A percentile compares a stretch with the other conserved stretches of the same genome.
Conservation (phyloP, 2,797 vertebrate genomes). For the Apogon hyalosoma region DNA sequence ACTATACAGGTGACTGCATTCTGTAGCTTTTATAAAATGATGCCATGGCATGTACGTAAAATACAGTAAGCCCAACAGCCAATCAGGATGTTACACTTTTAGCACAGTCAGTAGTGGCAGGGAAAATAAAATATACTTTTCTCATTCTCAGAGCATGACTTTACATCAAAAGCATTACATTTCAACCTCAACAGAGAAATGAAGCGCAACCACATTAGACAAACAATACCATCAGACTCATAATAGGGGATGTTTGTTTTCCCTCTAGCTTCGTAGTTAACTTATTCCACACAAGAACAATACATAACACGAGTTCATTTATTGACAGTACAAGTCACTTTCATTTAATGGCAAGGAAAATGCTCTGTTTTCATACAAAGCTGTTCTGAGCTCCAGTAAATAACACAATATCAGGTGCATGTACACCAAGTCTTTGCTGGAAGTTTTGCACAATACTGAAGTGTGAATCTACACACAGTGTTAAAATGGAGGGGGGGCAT, state of each 20-base stretch:
- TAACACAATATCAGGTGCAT: slow-evolving; percentile 39
- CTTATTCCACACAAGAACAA: slow-evolving; percentile 22
- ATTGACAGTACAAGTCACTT: slow-evolving; percentile 23
- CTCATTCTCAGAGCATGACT: slow-evolving; percentile 50
- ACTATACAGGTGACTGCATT: slow-evolving; percentile 31
- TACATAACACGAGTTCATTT: slow-evolving; percentile 23
- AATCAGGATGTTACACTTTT: slow-evolving; percentile 66
- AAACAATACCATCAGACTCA: slow-evolving; percentile 32
- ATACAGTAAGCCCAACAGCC: slow-evolving; percentile 36
- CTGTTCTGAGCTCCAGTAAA: slow-evolving; percentile 22
- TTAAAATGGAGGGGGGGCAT: neutral
- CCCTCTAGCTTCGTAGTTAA: neutral
- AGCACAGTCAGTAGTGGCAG: slow-evolving; percentile 13
- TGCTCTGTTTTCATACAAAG: slow-evolving; percentile 15
- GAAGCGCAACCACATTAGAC: slow-evolving; percentile 26
- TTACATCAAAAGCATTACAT: slow-evolving; percentile 48
- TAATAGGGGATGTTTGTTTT: slow-evolving; percentile 22
- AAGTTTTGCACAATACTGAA: slow-evolving; percentile 44
- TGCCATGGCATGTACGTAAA: slow-evolving; percentile 62
- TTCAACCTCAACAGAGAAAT: slow-evolving; percentile 43
- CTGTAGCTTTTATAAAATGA: slow-evolving; percentile 41
- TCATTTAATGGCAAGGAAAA: slow-evolving; percentile 16
- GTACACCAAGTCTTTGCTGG: slow-evolving; percentile 22
- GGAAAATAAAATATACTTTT: slow-evolving; percentile 31
- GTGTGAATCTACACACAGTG: slow-evolving; percentile 12